Evolutionary conservation across 2,113 vertebrate species (phyloP), one percentile per base, ranked within the genome.

Genomic region (Psittacula cyanocephala): DNA sequence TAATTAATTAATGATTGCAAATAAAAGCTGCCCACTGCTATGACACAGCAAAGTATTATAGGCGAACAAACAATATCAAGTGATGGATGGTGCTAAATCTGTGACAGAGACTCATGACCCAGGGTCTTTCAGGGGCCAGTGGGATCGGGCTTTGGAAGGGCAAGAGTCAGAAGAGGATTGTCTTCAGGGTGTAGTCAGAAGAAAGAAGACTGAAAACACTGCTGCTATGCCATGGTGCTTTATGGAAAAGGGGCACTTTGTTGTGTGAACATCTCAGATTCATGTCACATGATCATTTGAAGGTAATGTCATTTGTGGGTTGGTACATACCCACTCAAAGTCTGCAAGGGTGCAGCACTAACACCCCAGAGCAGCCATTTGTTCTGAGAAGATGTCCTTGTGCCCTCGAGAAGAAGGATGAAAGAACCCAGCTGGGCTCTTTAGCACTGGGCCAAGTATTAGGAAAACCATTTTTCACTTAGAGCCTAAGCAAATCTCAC

Each of bases 261-360:
- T 53, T 74, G 23, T 39, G 28, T 50, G 41, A 60, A 72, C 35
- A 10, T 37, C 52, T 95, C 57, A 53, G 47, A 43, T 49, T 86
- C 24, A 23, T 7, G 28, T 55, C 46, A 70, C 17, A 27, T 0
- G 0, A 55, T 31, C 29, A 18, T 64, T 74, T 70, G 60, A 86
- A 83, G 39, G 20, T 35, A 81, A 60, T 12, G 20, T 8, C 7
- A 25, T 47, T 81, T 65, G 28, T 31, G 19, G 6, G 13, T 64
- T 71, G 50, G 11, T 14, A 1, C 0, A 0, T 31, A 67, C 35
- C 15, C 28, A 9, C 19, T 55, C 5, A 12, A 88, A 67, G 39
- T 39, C 47, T 68, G 35, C 43, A 55, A 29, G 13, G 10, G 23
- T 46, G 22, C 55, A 89, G 35, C 9, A 19, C 29, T 67, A 50